Percentiles rank a stretch among this genome's conserved stretches.
Evolutionary conservation across 2,113 vertebrate species (phyloP).

Genomic region (Ameiurus melas): DNA sequence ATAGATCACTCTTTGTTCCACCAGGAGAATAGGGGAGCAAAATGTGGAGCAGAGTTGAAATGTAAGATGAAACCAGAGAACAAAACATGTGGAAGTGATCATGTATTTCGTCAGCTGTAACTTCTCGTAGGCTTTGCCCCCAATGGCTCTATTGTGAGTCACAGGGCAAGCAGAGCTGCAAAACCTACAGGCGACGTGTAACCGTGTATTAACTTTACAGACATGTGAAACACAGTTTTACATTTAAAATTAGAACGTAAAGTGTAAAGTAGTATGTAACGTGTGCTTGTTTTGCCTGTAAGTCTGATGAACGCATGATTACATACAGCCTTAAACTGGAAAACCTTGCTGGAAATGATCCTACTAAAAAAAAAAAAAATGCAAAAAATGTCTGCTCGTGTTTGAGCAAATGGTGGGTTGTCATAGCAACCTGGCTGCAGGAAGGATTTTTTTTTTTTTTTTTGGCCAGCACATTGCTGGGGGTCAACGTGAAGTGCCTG

Average conservation of each 20-base stretch:
- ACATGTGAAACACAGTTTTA: neutral
- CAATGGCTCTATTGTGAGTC: neutral
- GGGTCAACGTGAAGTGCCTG: neutral
- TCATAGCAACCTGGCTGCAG: slow-evolving; percentile 32
- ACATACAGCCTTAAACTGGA: neutral
- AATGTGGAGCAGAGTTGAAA: slow-evolving; percentile 3
- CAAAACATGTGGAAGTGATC: slow-evolving; percentile 29
- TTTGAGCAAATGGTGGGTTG: slow-evolving; percentile 16
- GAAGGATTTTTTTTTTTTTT: neutral
- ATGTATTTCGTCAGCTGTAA: neutral
- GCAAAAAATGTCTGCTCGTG: neutral
- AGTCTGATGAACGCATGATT: neutral
- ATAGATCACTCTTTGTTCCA: neutral
- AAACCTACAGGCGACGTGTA: too few species aligned
- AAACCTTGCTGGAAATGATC: neutral
- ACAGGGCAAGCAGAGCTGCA: neutral
- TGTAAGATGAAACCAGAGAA: neutral
- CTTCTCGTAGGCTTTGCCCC: neutral
- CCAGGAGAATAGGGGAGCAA: neutral
- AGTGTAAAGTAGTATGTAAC: too few species aligned
- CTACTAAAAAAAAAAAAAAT: neutral
- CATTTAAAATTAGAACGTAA: neutral
- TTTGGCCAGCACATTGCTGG: slow-evolving; percentile 8
- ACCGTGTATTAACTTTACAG: neutral
- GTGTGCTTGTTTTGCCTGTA: neutral